Conservation (phyloP, 35 echinoderm and acorn worm species). For the Hemicentrotus pulcherrimus region DNA sequence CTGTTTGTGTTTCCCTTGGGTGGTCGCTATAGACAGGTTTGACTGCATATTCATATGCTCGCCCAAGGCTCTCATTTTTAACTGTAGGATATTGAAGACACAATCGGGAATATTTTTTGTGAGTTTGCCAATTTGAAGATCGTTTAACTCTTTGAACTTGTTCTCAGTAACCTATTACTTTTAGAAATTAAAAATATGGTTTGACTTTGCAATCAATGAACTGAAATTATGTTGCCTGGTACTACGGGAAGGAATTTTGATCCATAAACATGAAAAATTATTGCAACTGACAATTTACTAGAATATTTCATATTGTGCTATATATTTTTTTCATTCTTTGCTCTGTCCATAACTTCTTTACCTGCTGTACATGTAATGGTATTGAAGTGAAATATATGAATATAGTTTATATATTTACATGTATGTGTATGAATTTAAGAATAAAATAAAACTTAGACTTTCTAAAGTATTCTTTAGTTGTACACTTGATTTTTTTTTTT, state of each 20-base stretch:
- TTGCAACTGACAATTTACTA: not conserved
- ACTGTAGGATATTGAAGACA: too few species aligned
- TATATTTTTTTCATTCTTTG: not conserved
- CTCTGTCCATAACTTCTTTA: not conserved
- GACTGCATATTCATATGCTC: too few species aligned
- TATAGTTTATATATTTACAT: constrained; percentile 14
- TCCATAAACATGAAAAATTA: not conserved
- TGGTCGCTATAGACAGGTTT: too few species aligned
- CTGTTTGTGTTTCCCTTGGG: too few species aligned
- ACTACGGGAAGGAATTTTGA: not conserved
- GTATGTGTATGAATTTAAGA: not conserved
- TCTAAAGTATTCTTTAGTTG: not conserved
- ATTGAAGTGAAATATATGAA: constrained; percentile 10
- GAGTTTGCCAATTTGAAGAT: too few species aligned
- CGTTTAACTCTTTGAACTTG: too few species aligned
- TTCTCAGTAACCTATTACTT: too few species aligned
- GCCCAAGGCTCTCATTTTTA: too few species aligned
- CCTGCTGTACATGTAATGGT: not conserved
- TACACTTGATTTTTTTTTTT: not conserved
- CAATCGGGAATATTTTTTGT: too few species aligned
- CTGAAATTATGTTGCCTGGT: not conserved
- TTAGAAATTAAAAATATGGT: too few species aligned
- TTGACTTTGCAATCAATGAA: not conserved
- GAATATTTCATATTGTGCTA: not conserved
- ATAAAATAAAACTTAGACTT: not conserved